These are phyloP conservation scores for Xyrauchen texanus DNA, from an alignment of 2,113 vertebrate genomes.

Conservation along the genomic window DNA sequence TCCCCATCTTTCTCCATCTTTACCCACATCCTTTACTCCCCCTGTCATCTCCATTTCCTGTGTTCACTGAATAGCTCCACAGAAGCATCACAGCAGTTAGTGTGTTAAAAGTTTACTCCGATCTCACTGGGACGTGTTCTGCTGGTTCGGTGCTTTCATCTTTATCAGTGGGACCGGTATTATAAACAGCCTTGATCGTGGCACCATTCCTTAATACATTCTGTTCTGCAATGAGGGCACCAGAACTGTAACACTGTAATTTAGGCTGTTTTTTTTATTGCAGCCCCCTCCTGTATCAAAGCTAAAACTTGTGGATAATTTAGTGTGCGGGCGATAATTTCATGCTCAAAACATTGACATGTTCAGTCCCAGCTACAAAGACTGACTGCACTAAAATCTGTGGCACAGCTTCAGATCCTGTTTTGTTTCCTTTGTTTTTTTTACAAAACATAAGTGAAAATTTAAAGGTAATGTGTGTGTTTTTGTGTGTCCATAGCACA, in stretches of 20 bases:
- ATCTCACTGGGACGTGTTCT: background rate
- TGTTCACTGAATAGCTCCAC: background rate
- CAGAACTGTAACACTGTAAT: conserved; percentile 3
- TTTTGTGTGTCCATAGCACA: too few relatives aligned
- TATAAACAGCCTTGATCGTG: conserved; percentile 31
- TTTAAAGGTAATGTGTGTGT: too few relatives aligned
- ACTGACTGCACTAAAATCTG: too few relatives aligned
- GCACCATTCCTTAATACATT: conserved; percentile 27
- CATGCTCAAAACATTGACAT: conserved; percentile 34
- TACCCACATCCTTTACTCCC: background rate
- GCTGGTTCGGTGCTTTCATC: conserved; percentile 1
- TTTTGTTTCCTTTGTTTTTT: too few relatives aligned
- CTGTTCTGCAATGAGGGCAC: conserved; percentile 25
- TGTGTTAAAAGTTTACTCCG: conserved; percentile 17
- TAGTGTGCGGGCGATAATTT: conserved; percentile 8
- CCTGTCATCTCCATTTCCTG: conserved; percentile 3
- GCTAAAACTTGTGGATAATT: conserved; percentile 48
- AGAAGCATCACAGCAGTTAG: conserved; percentile 23
- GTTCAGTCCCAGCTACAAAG: conserved; percentile 24
- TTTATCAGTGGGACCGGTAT: conserved; percentile 16
- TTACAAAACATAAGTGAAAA: too few relatives aligned
- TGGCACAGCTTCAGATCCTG: too few relatives aligned
- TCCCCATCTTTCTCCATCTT: background rate
- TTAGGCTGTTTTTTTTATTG: background rate
- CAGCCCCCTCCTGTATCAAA: conserved; percentile 45